Conservation (phyloP, 2,113 vertebrate genomes). For the Pluvianellus socialis region DNA sequence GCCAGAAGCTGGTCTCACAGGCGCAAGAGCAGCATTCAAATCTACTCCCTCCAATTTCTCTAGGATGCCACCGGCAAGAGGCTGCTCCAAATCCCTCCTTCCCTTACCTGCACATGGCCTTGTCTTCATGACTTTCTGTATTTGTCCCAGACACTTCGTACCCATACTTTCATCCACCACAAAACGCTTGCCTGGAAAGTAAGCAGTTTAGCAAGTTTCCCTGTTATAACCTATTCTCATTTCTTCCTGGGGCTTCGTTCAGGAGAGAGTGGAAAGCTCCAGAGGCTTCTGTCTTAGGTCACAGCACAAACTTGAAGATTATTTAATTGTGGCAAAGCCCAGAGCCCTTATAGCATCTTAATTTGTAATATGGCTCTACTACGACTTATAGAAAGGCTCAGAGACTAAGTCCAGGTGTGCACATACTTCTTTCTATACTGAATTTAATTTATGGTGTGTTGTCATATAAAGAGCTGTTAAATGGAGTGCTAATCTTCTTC, state of each 20-base stretch:
- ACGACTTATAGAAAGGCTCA: background rate
- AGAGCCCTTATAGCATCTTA: background rate
- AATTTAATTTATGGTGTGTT: background rate
- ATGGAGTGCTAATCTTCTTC: background rate
- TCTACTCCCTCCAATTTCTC: rapidly evolving
- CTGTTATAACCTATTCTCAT: background rate
- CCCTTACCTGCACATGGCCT: rapidly evolving
- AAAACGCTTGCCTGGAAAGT: background rate
- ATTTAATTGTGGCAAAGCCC: background rate
- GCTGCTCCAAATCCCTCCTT: background rate
- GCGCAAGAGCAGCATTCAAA: background rate
- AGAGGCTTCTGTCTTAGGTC: background rate
- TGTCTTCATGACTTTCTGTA: background rate
- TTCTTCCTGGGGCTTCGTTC: background rate
- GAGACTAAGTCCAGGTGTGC: background rate
- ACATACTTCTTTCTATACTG: background rate
- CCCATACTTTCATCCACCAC: background rate
- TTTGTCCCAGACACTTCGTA: background rate
- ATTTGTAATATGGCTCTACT: background rate
- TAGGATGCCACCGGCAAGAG: background rate
- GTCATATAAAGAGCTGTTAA: background rate
- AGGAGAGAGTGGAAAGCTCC: background rate
- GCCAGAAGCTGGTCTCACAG: background rate
- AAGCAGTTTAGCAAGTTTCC: background rate
- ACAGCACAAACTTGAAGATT: background rate